Conservation (phyloP, 2,888 invertebrate species). For the Drosophila subsilvestris region DNA sequence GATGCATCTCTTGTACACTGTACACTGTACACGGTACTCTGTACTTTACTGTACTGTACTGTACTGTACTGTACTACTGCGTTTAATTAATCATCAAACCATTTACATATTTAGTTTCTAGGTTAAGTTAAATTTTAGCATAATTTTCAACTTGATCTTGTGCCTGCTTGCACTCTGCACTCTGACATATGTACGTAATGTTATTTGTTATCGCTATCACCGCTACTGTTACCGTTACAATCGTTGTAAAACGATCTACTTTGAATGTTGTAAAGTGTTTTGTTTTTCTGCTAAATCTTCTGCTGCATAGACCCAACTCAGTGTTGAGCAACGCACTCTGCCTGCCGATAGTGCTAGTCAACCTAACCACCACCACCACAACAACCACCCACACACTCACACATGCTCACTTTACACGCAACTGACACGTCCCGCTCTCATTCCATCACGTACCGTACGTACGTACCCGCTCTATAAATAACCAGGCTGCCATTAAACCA, state of each 20-base stretch:
- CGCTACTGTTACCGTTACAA: background rate
- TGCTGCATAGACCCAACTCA: constrained; percentile 18
- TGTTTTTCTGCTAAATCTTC: background rate
- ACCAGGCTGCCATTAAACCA: background rate
- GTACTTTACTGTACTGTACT: background rate
- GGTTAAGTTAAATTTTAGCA: constrained; percentile 38
- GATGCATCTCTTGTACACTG: background rate
- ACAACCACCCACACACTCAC: constrained; percentile 6
- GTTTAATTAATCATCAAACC: background rate
- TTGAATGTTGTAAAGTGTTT: constrained; percentile 33
- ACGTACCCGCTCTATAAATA: background rate
- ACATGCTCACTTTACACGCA: background rate
- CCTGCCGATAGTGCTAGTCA: constrained; percentile 22
- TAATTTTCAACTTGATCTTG: constrained; percentile 12
- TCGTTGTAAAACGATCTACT: background rate
- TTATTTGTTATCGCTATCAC: background rate
- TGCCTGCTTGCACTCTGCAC: constrained; percentile 23
- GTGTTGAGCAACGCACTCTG: constrained; percentile 30
- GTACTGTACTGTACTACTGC: background rate
- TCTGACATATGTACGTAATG: background rate
- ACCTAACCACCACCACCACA: background rate
- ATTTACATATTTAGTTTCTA: constrained; percentile 37
- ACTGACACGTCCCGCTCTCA: background rate
- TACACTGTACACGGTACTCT: background rate
- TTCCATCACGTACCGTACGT: background rate